Conservation (phyloP, 2,113 vertebrate species). For the Lophius piscatorius region DNA sequence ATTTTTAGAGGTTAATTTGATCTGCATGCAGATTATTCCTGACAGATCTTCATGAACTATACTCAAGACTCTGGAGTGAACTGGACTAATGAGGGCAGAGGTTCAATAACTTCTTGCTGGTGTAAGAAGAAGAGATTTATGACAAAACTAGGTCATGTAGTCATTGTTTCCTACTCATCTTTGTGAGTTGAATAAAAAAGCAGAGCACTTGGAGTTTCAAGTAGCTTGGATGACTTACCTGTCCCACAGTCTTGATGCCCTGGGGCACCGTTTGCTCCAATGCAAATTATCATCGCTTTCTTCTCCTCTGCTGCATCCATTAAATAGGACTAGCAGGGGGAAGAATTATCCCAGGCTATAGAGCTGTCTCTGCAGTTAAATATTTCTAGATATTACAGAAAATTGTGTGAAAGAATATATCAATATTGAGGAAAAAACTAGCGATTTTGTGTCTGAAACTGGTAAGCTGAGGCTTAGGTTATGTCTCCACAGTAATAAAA, state of each 20-base stretch:
- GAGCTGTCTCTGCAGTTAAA: background rate
- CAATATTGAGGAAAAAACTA: background rate
- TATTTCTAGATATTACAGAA: background rate
- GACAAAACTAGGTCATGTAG: constrained; percentile 62
- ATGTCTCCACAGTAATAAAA: background rate
- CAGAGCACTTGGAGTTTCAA: constrained; percentile 33
- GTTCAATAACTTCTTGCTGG: constrained; percentile 8
- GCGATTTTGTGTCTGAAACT: background rate
- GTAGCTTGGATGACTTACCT: constrained; percentile 26
- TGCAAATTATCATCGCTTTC: constrained; percentile 12
- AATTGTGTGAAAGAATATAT: background rate
- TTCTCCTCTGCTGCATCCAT: constrained; percentile 11
- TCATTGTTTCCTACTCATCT: constrained; percentile 37
- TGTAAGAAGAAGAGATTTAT: constrained; percentile 18
- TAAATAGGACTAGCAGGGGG: constrained; percentile 21
- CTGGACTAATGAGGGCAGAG: constrained; percentile 25
- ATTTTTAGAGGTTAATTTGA: constrained; percentile 12
- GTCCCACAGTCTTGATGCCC: constrained; percentile 31
- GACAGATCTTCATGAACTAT: constrained; percentile 7
- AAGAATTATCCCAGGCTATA: constrained; percentile 11
- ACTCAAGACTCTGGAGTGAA: background rate
- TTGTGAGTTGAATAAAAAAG: constrained; percentile 37
- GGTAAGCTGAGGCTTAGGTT: background rate
- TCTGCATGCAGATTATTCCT: constrained; percentile 3
- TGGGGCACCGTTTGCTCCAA: constrained; percentile 34